phyloP scores from a whole-genome alignment of 2,888 invertebrate species.

The Dilophus febrilis region DNA sequence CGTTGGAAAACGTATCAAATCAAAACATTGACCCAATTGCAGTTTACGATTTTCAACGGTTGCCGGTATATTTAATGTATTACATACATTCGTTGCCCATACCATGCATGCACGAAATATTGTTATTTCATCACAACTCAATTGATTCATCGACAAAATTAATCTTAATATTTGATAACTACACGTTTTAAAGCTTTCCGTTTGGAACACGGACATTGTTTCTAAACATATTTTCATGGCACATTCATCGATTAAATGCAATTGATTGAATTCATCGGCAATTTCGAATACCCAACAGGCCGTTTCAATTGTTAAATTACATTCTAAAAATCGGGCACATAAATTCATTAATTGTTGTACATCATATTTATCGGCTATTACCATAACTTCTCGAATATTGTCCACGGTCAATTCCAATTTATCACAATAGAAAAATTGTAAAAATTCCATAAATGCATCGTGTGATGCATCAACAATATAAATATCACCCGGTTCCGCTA shows the following conservation, averaged over 20 bases:
- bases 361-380: slow-evolving; percentile 5
- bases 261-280: slow-evolving; percentile 1
- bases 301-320: neutral
- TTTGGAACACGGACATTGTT: slow-evolving; percentile 1
- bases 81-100: slow-evolving; percentile 3
- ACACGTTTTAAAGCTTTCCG: neutral
- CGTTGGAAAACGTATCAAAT: slow-evolving; percentile 4
- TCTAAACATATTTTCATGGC: slow-evolving; percentile 3
- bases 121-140: slow-evolving; percentile 5
- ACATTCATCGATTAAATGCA: slow-evolving; percentile 2
- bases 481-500: slow-evolving; percentile 1
- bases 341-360: slow-evolving; percentile 2
- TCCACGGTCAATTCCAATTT: neutral
- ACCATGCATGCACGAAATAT: slow-evolving; percentile 1
- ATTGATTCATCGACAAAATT: slow-evolving; percentile 1
- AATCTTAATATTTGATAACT: neutral
- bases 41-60: slow-evolving; percentile 2
- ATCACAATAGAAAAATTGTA: slow-evolving; percentile 4
- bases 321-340: slow-evolving; percentile 1
- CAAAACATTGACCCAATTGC: slow-evolving; percentile 4
- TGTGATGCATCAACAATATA: slow-evolving; percentile 3
- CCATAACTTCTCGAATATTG: slow-evolving; percentile 2
- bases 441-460: slow-evolving; percentile 4
- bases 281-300: slow-evolving; percentile 3
- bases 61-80: neutral